Base-by-base conservation (phyloP, 2,888 invertebrate species). In the Stenotaenia linearis region DNA sequence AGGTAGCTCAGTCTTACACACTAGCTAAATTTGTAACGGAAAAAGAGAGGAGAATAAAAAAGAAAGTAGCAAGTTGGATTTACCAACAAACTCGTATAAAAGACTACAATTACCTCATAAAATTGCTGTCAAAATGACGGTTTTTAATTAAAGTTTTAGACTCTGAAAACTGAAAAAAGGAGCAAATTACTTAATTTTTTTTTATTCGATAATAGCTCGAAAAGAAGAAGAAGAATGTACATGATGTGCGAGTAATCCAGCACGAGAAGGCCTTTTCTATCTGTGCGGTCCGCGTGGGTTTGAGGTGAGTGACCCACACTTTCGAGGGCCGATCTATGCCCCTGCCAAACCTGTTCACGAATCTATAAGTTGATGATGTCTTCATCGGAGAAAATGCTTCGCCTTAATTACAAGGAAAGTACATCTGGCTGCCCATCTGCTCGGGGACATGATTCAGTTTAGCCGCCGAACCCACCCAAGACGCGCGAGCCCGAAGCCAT, bases 331-430 rank as follows among this genome's bases (percentile, higher is more conserved):
- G 61, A 61, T 61, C 61, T 61, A 23, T 61, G 61, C 25, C 69
- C 69, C 69, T 69, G 69, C 69, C 69, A 69, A 69, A 69, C 69
- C 69, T 69, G 69, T 69, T 69, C 69, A 69, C 69, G 69, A 69
- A 69, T 69, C 69, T 69, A 69, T 69, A 69, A 69, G 69, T 69
- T 69, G 69, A 69, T 69, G 69, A 69, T 69, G 69, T 69, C 69
- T 69, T 69, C 69, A 69, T 69, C 69, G 23, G 25, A 21, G 69
- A 69, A 69, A 69, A 69, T 69, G 69, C 69, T 69, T 69, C 28
- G 28, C 69, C 69, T 69, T 69, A 69, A 69, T 69, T 69, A 69
- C 69, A 69, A 69, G 69, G 69, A 69, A 69, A 69, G 69, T 28
- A n/a, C 69, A 69, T 25, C 25, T 10, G 5, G 69, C 69, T 69